A percentile compares a stretch with the other conserved stretches of the same genome.
Conservation (phyloP, 2,888 invertebrate genomes). For the Hydriomena furcata region DNA sequence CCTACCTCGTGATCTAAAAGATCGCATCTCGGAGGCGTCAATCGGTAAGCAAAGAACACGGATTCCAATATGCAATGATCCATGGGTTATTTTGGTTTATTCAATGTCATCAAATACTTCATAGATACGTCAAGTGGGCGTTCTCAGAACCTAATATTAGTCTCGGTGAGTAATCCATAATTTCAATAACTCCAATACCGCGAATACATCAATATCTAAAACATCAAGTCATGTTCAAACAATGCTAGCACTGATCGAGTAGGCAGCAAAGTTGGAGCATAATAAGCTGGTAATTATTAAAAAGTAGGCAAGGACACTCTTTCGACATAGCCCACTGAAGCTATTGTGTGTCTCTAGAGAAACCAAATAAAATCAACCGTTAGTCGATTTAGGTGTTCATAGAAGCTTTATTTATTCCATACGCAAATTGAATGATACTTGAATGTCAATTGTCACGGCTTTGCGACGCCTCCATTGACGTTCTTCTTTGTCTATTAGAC, state of each 20-base stretch:
- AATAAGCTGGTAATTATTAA: conserved; percentile 7
- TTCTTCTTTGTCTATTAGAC: conserved; percentile 10
- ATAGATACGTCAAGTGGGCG: too few species aligned
- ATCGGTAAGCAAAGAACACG: too few species aligned
- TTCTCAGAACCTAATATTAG: too few species aligned
- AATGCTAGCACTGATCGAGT: background rate
- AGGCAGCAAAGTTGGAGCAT: background rate
- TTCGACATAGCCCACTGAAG: conserved; percentile 6
- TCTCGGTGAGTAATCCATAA: too few species aligned
- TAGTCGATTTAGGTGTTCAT: conserved; percentile 7
- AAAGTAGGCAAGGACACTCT: conserved; percentile 18
- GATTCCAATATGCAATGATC: too few species aligned
- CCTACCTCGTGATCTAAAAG: too few species aligned
- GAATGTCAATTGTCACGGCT: conserved; percentile 25
- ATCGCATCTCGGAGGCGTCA: too few species aligned
- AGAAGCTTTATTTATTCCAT: conserved; percentile 11
- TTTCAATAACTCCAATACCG: too few species aligned
- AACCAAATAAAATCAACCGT: conserved; percentile 10
- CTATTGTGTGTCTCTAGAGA: conserved; percentile 14
- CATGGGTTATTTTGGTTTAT: too few species aligned
- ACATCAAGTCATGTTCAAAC: background rate
- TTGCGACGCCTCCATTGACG: conserved; percentile 6
- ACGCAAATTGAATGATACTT: conserved; percentile 16
- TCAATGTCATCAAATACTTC: too few species aligned
- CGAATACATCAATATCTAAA: too few species aligned